These are phyloP conservation scores for Megaceryle torquata DNA, from an alignment of 2,113 vertebrate genomes.

Conservation along the genomic window DNA sequence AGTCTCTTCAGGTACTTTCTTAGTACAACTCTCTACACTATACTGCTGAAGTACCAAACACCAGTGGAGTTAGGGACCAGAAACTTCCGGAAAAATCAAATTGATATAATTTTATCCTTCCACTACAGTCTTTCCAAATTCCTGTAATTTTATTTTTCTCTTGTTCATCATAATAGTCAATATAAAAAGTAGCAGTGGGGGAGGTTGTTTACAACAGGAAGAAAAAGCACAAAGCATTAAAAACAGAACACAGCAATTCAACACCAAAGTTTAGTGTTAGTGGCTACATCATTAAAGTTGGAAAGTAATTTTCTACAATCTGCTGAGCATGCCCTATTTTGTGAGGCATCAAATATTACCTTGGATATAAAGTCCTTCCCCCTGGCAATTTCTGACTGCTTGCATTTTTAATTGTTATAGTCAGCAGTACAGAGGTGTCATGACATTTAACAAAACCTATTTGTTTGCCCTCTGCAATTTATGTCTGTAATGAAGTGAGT, in stretches of 20 bases:
- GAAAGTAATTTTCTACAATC: neutral
- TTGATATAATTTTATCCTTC: neutral
- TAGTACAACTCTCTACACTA: neutral
- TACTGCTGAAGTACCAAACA: neutral
- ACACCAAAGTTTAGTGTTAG: neutral
- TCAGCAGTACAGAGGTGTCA: neutral
- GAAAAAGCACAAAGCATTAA: neutral
- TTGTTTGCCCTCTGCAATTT: neutral
- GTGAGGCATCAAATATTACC: neutral
- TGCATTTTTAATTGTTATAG: constrained; percentile 1
- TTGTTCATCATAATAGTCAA: neutral
- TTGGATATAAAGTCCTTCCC: neutral
- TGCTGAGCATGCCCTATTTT: neutral
- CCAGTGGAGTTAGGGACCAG: neutral
- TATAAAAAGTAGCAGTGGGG: neutral
- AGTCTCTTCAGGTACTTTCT: neutral
- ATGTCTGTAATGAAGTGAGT: neutral
- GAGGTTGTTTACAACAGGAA: neutral
- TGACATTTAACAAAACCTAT: neutral
- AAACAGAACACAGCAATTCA: neutral
- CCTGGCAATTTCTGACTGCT: neutral
- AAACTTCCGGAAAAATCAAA: neutral
- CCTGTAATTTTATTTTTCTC: neutral
- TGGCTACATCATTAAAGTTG: neutral
- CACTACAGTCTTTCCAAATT: neutral